phyloP scores from a whole-genome alignment of 2,113 vertebrate species.

The Etheostoma cragini region DNA sequence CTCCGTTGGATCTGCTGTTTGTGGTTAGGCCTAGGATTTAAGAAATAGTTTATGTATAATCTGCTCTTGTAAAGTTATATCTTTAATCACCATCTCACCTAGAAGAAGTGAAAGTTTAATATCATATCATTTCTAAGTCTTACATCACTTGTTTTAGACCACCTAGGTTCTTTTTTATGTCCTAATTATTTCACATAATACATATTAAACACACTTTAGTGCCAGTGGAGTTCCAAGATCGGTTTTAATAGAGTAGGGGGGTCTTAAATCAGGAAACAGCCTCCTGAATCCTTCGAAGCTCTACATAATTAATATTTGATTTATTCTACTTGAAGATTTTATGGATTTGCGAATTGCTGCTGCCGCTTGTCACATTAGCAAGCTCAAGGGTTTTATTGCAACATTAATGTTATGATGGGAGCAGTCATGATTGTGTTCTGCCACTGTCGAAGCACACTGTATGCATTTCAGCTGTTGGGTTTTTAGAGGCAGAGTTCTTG shows the following conservation, averaged over 20 bases:
- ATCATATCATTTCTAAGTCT: conserved; percentile 18
- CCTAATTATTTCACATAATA: conserved; percentile 51
- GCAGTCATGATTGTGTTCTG: conserved; percentile 66
- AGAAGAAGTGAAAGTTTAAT: conserved; percentile 27
- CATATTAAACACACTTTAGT: conserved; percentile 67
- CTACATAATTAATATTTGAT: conserved; percentile 81
- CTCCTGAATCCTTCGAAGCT: conserved; percentile 71
- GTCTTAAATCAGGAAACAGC: conserved; percentile 71
- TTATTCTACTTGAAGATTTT: conserved; percentile 76
- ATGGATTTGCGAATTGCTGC: conserved; percentile 77
- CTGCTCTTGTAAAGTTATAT: neutral
- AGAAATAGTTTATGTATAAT: neutral
- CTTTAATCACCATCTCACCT: neutral
- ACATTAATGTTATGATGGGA: conserved; percentile 79
- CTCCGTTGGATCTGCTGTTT: neutral
- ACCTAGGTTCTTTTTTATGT: conserved; percentile 49
- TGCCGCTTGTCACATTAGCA: conserved; percentile 81
- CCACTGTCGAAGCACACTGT: conserved; percentile 26
- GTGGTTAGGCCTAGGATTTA: neutral
- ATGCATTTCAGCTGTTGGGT: conserved; percentile 57
- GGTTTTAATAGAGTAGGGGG: conserved; percentile 65
- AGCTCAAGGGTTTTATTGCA: conserved; percentile 80
- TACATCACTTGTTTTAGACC: conserved; percentile 25
- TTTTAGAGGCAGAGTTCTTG: conserved; percentile 50
- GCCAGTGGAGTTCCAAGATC: conserved; percentile 45